These are phyloP conservation scores for Isurus oxyrinchus DNA, from an alignment of 2,113 vertebrate species.

Conservation along the genomic window DNA sequence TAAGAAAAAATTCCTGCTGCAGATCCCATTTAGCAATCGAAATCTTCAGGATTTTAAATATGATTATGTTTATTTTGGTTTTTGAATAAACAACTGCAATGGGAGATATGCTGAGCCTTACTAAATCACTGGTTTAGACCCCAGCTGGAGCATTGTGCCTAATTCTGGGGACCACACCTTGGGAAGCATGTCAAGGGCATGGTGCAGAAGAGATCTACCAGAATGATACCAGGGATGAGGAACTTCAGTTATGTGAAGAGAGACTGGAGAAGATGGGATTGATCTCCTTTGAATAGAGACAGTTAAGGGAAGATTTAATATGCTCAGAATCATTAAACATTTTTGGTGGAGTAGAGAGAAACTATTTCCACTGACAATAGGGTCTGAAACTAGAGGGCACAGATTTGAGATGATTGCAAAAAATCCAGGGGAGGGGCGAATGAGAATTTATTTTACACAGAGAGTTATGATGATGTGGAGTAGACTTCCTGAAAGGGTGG, in stretches of 20 bases:
- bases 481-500: not conserved
- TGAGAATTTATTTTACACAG: not conserved
- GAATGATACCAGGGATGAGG: not conserved
- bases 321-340: not conserved
- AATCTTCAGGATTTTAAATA: not conserved
- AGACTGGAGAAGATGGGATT: not conserved
- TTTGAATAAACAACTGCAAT: not conserved
- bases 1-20: not conserved
- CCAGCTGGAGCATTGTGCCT: not conserved
- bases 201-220: not conserved
- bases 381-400: not conserved
- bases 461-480: not conserved
- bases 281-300: not conserved
- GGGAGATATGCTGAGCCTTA: not conserved
- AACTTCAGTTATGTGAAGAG: not conserved
- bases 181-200: not conserved
- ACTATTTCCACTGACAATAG: not conserved
- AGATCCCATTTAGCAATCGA: not conserved
- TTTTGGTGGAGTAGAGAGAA: not conserved
- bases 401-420: not conserved
- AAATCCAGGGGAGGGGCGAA: not conserved
- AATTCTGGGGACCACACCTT: not conserved
- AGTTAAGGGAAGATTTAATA: not conserved
- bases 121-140: not conserved
- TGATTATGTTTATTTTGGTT: not conserved